Percentiles rank a stretch among this genome's conserved stretches.
These are phyloP conservation scores for Platysteira castanea DNA, from an alignment of 2,113 vertebrate species.

Conservation along the genomic window DNA sequence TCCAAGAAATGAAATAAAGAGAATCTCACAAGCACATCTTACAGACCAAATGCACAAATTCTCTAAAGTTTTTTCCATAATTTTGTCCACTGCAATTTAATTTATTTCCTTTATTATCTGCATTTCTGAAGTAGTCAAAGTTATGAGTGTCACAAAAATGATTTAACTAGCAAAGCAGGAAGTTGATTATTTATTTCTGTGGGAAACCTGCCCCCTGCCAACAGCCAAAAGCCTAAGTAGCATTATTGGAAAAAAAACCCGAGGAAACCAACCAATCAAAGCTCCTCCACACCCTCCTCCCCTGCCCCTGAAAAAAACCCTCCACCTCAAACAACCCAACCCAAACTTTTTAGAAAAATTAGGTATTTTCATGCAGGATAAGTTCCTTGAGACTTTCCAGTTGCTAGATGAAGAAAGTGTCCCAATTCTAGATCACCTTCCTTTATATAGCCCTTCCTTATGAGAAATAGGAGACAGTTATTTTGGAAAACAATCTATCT, in stretches of 20 bases:
- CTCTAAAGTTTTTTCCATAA: neutral
- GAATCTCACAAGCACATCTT: neutral
- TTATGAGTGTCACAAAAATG: neutral
- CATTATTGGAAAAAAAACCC: neutral
- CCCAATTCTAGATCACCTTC: neutral
- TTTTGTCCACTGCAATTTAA: neutral
- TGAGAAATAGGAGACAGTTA: neutral
- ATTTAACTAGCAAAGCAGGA: neutral
- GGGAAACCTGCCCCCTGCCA: fast-evolving
- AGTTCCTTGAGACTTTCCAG: neutral
- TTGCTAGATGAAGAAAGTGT: neutral
- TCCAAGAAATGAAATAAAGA: neutral
- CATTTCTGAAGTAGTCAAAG: neutral
- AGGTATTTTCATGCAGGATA: neutral
- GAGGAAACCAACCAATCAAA: neutral
- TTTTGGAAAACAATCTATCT: neutral
- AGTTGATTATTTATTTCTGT: neutral
- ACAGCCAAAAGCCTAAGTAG: neutral
- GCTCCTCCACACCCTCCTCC: neutral
- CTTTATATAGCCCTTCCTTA: neutral
- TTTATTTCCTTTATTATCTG: neutral
- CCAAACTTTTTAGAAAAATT: neutral
- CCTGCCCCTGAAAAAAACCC: too few relatives aligned
- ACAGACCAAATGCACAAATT: neutral
- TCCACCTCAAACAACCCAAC: neutral